These are phyloP conservation scores for Phaethon lepturus DNA, from an alignment of 2,113 vertebrate genomes.

Conservation along the genomic window DNA sequence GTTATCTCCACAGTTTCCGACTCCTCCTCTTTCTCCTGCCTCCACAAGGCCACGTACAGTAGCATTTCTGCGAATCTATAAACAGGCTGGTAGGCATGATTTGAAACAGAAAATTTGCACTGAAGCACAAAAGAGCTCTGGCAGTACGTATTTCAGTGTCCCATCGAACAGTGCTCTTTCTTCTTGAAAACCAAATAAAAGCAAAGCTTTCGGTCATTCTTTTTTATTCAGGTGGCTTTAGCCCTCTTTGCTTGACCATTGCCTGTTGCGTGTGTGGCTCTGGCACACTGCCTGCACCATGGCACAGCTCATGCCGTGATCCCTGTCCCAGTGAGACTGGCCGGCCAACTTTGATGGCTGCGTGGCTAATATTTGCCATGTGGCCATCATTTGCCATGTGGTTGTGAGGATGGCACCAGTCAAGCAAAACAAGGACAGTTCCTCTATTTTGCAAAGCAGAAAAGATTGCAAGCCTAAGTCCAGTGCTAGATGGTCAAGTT, in stretches of 20 bases:
- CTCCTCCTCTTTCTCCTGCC: not conserved
- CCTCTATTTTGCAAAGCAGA: not conserved
- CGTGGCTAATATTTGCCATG: not conserved
- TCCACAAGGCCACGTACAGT: not conserved
- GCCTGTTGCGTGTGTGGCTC: fast-evolving
- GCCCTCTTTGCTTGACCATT: fast-evolving
- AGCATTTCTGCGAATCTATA: not conserved
- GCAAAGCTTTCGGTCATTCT: not conserved
- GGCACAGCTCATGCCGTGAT: not conserved
- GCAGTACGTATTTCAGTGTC: not conserved
- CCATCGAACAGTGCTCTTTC: not conserved
- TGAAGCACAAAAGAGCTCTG: not conserved
- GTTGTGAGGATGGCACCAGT: not conserved
- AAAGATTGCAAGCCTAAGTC: not conserved
- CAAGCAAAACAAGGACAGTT: not conserved
- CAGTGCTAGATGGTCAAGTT: too few species aligned
- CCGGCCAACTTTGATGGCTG: not conserved
- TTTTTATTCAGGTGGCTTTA: not conserved
- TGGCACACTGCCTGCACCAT: not conserved
- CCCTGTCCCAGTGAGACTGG: not conserved
- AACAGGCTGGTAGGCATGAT: not conserved
- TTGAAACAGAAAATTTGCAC: not conserved
- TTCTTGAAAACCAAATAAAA: not conserved
- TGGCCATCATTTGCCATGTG: too few species aligned
- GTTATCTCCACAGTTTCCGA: not conserved